Base-by-base conservation (phyloP, 2,888 invertebrate genomes). In the Thecophora atra region DNA sequence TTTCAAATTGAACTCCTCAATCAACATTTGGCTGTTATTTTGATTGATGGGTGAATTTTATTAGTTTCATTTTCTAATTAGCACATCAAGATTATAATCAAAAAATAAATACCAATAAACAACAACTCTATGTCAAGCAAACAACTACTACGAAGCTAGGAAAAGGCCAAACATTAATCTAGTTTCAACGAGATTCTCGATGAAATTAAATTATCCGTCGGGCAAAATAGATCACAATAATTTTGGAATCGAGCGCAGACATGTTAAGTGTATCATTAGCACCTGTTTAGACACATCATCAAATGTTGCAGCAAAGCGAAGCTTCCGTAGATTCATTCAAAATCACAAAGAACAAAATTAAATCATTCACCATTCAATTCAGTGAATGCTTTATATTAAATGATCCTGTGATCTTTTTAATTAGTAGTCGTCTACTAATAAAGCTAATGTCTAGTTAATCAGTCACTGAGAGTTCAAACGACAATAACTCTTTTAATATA, bases 221-320 rank as follows among this genome's bases (percentile, higher is more conserved):
- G 15, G n/a, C 8, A 52, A 54, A 54, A 54, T 4, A 15, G 21
- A 19, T 15, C n/a, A 42, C 42, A 42, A 63, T 42, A 42, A 0
- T 21, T 19, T 44, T 42, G 42, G 19, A 1, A 8, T 42, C 13
- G 42, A 44, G 13, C 11, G n/a, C 21, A 19, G 63, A 63, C 21
- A 42, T 42, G 63, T 42, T 63, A 63, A 63, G 44, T 63, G 44
- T 11, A 13, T 21, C 37, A 63, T 63, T 63, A 63, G 37, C 63
- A 42, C 63, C 37, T 63, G 37, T 11, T 63, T 63, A 42, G 42
- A 42, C 24, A 42, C 42, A 63, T 21, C 21, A 1, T n/a, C n/a
- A 52, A 13, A 54, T 54, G 54, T 24, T 54, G 2, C 54, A 54
- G 21, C 21, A 17, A 56, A 56, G 54, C 60, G 58, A 28, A 69